A percentile compares a stretch with the other conserved stretches of the same genome.
phyloP scores from a whole-genome alignment of 2,797 vertebrate genomes.

The Parauchenoglanis ngamensis region DNA sequence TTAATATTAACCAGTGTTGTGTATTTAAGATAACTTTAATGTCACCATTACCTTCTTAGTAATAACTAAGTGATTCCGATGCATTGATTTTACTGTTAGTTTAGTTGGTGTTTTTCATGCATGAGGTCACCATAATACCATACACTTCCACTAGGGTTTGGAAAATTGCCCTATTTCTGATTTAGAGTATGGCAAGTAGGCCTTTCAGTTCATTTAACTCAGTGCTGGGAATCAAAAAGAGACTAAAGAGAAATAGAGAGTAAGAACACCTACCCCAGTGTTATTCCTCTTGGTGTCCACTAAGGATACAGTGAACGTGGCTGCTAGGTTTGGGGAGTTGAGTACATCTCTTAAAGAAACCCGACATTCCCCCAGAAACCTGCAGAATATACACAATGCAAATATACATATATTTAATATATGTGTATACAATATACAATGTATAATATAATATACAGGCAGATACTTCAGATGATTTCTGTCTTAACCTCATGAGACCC shows the following conservation, averaged over 20 bases:
- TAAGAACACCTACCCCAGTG: constrained; percentile 77
- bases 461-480: not conserved
- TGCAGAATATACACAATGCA: constrained; percentile 54
- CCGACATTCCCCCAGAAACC: constrained; percentile 86
- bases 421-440: constrained; percentile 7
- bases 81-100: not conserved
- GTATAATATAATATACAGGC: not conserved
- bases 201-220: not conserved
- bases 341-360: constrained; percentile 85
- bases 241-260: not conserved
- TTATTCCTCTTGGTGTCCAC: constrained; percentile 86
- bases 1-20: not conserved
- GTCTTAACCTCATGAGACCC: constrained; percentile 5
- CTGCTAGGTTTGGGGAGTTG: constrained; percentile 80
- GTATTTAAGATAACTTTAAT: not conserved
- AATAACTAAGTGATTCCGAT: not conserved
- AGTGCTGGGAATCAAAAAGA: not conserved
- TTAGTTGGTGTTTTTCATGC: not conserved
- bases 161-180: not conserved
- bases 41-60: too few relatives aligned
- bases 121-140: not conserved
- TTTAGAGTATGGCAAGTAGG: not conserved
- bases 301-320: constrained; percentile 83
- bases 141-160: not conserved
- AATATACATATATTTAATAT: not conserved